Evolutionary conservation across 2,797 vertebrate species (phyloP).

Genomic region (Coilia nasus): DNA sequence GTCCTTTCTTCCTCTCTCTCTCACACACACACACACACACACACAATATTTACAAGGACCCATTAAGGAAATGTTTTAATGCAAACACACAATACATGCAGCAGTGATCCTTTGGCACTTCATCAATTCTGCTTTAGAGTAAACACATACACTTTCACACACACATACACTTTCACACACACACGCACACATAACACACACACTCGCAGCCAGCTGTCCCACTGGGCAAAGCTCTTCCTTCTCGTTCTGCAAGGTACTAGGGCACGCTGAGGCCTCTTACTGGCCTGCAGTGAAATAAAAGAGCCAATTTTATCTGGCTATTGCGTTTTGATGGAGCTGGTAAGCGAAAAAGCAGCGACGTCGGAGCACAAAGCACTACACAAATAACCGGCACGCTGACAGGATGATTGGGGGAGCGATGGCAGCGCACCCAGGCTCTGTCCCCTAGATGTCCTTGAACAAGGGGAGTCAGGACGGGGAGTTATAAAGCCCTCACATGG

Average conservation of each 20-base stretch:
- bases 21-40: not conserved
- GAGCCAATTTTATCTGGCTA: slow-evolving; percentile 3
- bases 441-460: not conserved
- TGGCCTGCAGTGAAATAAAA: not conserved
- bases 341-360: not conserved
- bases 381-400: not conserved
- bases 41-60: not conserved
- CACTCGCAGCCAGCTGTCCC: not conserved
- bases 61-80: not conserved
- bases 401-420: not conserved
- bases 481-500: not conserved
- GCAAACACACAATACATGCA: not conserved
- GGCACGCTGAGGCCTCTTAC: not conserved
- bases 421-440: not conserved
- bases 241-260: not conserved
- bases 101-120: not conserved
- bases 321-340: slow-evolving; percentile 2
- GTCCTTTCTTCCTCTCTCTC: not conserved
- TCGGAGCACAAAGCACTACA: not conserved
- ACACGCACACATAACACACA: not conserved
- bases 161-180: not conserved
- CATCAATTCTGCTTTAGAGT: not conserved
- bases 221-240: not conserved
- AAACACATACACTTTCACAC: not conserved
- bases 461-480: not conserved